A percentile compares a stretch with the other conserved stretches of the same genome.
These are phyloP conservation scores for Lymantria dispar DNA, from an alignment of 2,888 invertebrate species.

Conservation along the genomic window DNA sequence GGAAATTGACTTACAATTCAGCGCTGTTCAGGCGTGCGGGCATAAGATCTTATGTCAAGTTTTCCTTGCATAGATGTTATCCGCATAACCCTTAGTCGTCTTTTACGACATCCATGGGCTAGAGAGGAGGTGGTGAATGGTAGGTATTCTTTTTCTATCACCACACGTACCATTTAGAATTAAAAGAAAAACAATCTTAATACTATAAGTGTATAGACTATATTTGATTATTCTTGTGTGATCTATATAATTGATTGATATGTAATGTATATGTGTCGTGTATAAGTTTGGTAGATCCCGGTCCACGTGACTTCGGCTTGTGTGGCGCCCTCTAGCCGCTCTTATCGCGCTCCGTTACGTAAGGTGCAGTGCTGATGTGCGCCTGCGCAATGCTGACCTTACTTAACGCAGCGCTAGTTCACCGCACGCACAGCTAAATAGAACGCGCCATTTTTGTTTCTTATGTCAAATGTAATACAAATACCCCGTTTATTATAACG, in stretches of 20 bases:
- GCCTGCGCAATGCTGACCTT: constrained; percentile 61
- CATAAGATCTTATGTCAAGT: too few species aligned
- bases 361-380: constrained; percentile 42
- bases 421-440: constrained; percentile 32
- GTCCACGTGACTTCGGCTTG: constrained; percentile 24
- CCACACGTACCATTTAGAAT: too few species aligned
- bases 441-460: constrained; percentile 26
- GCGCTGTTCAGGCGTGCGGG: too few species aligned
- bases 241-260: constrained; percentile 2
- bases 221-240: background rate
- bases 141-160: too few species aligned
- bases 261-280: constrained; percentile 7
- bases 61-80: too few species aligned
- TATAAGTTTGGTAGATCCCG: background rate
- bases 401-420: constrained; percentile 59
- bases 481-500: background rate
- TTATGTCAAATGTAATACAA: constrained; percentile 14
- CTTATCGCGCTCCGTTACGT: constrained; percentile 40
- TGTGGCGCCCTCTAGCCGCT: constrained; percentile 31
- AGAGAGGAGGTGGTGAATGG: too few species aligned
- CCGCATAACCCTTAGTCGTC: too few species aligned
- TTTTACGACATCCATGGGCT: too few species aligned
- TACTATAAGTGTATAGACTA: background rate
- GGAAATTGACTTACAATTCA: too few species aligned
- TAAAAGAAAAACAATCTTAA: background rate